Evolutionary conservation across 2,797 vertebrate genomes (phyloP).

Genomic region (Clamator glandarius): DNA sequence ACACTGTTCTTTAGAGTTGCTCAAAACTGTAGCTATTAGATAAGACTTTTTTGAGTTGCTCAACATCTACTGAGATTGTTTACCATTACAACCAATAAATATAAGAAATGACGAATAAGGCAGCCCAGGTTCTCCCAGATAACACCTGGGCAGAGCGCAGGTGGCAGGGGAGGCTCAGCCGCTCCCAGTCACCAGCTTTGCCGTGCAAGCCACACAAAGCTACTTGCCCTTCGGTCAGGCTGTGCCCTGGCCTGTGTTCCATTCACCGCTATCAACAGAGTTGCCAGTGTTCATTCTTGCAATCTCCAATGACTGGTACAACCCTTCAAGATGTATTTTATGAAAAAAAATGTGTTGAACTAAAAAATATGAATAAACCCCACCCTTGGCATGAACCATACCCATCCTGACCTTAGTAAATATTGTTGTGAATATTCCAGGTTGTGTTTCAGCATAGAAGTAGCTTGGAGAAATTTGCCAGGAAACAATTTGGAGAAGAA

Average conservation of each 20-base stretch:
- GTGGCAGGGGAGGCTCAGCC: background rate
- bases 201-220: background rate
- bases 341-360: background rate
- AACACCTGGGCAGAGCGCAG: background rate
- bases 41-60: background rate
- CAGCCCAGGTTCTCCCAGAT: background rate
- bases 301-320: background rate
- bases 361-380: background rate
- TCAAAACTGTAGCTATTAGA: background rate
- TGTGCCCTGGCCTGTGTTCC: background rate
- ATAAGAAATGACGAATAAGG: background rate
- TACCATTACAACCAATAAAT: background rate
- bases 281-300: background rate
- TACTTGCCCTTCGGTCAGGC: rapidly evolving
- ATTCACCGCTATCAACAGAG: background rate
- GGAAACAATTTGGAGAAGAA: background rate
- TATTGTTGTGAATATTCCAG: background rate
- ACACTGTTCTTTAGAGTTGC: background rate
- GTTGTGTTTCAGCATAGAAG: background rate
- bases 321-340: background rate
- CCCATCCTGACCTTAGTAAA: background rate
- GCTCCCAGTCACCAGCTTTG: rapidly evolving
- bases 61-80: background rate
- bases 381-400: background rate
- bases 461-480: background rate